Conservation (phyloP, 2,113 vertebrate genomes). For the Coracopsis vasa region DNA sequence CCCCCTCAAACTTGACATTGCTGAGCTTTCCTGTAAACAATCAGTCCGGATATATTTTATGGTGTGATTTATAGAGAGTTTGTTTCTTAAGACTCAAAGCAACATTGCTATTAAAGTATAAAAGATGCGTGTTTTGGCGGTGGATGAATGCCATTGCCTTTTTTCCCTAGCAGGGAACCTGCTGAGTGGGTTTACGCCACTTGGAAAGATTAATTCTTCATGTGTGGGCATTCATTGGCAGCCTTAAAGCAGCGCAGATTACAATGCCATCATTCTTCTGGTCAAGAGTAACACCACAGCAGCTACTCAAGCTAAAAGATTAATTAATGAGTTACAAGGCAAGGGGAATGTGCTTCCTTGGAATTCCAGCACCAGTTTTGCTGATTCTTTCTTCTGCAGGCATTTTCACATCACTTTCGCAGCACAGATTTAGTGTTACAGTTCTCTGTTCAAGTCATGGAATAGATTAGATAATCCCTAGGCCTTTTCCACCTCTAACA, state of each 20-base stretch:
- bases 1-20: background rate
- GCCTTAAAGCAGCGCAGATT: background rate
- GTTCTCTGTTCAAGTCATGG: background rate
- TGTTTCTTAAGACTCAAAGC: constrained; percentile 32
- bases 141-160: background rate
- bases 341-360: background rate
- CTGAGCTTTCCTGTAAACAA: constrained; percentile 19
- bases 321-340: background rate
- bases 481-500: constrained; percentile 36
- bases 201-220: constrained; percentile 15
- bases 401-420: background rate
- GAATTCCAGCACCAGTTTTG: background rate
- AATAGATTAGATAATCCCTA: constrained; percentile 45
- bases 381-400: background rate
- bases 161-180: background rate
- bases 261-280: background rate
- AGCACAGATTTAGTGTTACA: background rate
- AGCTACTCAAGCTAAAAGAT: background rate
- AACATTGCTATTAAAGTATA: constrained; percentile 20
- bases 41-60: constrained; percentile 43
- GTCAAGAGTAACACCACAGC: background rate
- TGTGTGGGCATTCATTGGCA: constrained; percentile 24
- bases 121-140: background rate
- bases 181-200: background rate
- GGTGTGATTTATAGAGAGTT: constrained; percentile 58